Conservation (phyloP, 2,888 invertebrate genomes). For the Ferdinandea cuprea region DNA sequence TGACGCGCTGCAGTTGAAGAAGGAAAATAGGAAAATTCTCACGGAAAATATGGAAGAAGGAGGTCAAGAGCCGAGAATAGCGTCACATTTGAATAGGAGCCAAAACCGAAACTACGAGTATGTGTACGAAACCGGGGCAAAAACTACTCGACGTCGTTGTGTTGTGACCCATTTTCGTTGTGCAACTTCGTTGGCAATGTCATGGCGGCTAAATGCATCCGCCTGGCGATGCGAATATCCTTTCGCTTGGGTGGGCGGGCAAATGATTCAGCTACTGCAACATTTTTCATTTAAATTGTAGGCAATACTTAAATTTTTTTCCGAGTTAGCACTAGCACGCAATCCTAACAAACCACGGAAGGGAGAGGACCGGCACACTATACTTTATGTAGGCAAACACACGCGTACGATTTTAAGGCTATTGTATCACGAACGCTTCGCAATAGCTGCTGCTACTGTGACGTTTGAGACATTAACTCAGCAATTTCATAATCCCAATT, state of each 20-base stretch:
- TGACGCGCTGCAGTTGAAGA: neutral
- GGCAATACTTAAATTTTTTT: neutral
- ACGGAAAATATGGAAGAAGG: conserved; percentile 35
- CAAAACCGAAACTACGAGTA: conserved; percentile 15
- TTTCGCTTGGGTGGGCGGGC: conserved; percentile 13
- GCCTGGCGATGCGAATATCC: conserved; percentile 53
- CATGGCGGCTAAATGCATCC: conserved; percentile 61
- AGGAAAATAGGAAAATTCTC: neutral
- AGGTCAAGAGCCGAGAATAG: conserved; percentile 55
- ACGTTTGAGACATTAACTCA: conserved; percentile 16
- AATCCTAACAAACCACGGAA: neutral
- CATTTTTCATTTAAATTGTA: conserved; percentile 29
- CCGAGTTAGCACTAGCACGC: conserved; percentile 12
- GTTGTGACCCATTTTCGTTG: conserved; percentile 70
- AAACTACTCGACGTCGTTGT: conserved; percentile 47
- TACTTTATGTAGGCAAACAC: conserved; percentile 3
- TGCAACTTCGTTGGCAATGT: conserved; percentile 69
- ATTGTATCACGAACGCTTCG: conserved; percentile 4
- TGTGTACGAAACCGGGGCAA: conserved; percentile 22
- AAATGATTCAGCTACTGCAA: conserved; percentile 24
- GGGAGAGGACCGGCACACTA: conserved; percentile 24
- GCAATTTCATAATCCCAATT: conserved; percentile 16
- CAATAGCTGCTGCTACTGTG: conserved; percentile 6
- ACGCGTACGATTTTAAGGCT: conserved; percentile 10
- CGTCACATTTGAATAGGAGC: conserved; percentile 56